A percentile compares a stretch with the other conserved stretches of the same genome.
phyloP scores from a whole-genome alignment of 2,888 invertebrate species.

The Hecatera dysodea region DNA sequence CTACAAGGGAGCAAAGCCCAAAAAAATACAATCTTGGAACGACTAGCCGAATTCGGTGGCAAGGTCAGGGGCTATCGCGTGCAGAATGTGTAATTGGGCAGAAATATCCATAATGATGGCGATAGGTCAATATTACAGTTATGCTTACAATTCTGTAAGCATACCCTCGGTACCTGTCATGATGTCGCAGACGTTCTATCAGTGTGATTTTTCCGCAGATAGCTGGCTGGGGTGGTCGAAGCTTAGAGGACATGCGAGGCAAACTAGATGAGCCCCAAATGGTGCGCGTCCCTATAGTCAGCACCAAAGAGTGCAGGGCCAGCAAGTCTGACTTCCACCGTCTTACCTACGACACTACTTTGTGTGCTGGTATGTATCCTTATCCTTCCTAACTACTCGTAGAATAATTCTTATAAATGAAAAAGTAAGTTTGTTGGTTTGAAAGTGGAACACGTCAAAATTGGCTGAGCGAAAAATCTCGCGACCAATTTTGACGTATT shows the following conservation, averaged over 20 bases:
- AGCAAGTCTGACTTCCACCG: slow-evolving; percentile 73
- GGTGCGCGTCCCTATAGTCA: slow-evolving; percentile 89
- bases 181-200: not conserved
- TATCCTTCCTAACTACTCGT: not conserved
- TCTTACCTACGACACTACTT: slow-evolving; percentile 83
- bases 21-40: too few species aligned
- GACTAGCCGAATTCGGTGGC: too few species aligned
- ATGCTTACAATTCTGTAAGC: too few species aligned
- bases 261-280: slow-evolving; percentile 88
- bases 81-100: too few species aligned
- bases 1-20: too few species aligned
- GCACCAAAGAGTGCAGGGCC: slow-evolving; percentile 89
- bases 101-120: too few species aligned
- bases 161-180: not conserved
- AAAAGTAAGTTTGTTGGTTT: too few species aligned
- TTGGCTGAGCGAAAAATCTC: too few species aligned
- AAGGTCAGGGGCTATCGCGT: too few species aligned
- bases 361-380: slow-evolving; percentile 92
- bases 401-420: not conserved
- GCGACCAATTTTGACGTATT: too few species aligned
- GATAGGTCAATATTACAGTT: too few species aligned
- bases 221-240: slow-evolving; percentile 91
- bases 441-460: too few species aligned
- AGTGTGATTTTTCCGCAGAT: slow-evolving; percentile 73
- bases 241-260: slow-evolving; percentile 81